Percentiles rank a stretch among this genome's conserved stretches.
Conservation (phyloP, 2,113 vertebrate genomes). For the Gobio gobio region DNA sequence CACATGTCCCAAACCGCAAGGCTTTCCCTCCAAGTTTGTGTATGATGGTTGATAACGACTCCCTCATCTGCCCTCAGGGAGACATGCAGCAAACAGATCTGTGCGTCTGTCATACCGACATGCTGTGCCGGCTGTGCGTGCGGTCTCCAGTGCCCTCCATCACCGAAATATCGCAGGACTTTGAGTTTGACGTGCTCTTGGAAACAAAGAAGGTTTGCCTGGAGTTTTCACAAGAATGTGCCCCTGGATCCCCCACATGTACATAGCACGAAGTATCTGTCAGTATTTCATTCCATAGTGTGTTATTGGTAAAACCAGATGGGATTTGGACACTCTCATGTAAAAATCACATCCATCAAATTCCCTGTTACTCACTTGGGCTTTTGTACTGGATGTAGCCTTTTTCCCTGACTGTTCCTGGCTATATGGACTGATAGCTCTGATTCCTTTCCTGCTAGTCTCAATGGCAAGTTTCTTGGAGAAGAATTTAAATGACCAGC, state of each 20-base stretch:
- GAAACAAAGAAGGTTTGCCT: background rate
- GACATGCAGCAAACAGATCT: constrained; percentile 17
- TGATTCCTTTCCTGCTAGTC: constrained; percentile 2
- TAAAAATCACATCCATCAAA: constrained; percentile 14
- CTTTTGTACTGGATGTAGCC: background rate
- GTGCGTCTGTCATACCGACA: constrained; percentile 30
- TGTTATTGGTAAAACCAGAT: constrained; percentile 19
- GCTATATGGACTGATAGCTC: background rate
- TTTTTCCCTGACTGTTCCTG: background rate
- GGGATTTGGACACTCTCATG: background rate
- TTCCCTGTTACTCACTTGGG: background rate
- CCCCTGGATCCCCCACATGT: background rate
- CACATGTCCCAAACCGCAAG: constrained; percentile 21
- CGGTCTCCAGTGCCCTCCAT: background rate
- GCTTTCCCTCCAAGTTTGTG: background rate
- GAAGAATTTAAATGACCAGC: background rate
- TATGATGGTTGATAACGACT: constrained; percentile 15
- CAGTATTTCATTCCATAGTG: background rate
- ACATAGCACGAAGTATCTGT: constrained; percentile 4
- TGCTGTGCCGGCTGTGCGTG: background rate
- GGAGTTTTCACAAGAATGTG: background rate
- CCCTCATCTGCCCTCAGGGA: constrained; percentile 3
- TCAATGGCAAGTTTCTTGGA: background rate
- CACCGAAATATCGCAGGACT: background rate
- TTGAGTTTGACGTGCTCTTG: constrained; percentile 1